Percentiles rank a stretch among this genome's conserved stretches.
Conservation (phyloP, 2,888 invertebrate genomes). For the Idaea aversata region DNA sequence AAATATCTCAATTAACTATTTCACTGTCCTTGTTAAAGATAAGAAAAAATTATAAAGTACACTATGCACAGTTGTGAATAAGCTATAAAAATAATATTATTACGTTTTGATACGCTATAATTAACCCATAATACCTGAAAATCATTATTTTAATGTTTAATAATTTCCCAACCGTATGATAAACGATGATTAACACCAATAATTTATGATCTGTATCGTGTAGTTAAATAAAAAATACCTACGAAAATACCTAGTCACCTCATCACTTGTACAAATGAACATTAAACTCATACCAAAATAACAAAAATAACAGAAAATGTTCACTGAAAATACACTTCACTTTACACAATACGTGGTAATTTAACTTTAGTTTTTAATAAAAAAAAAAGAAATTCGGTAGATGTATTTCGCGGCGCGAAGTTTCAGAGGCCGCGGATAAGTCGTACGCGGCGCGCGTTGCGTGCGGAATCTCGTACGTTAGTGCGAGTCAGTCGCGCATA, state of each 20-base stretch:
- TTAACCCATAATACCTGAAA: background rate
- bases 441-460: slow-evolving; percentile 62
- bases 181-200: slow-evolving; percentile 12
- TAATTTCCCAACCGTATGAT: background rate
- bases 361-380: background rate
- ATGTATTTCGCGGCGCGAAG: slow-evolving; percentile 62
- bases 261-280: slow-evolving; percentile 56
- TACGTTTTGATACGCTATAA: background rate
- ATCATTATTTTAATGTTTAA: background rate
- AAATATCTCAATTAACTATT: background rate
- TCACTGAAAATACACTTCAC: slow-evolving; percentile 28
- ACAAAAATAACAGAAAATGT: slow-evolving; percentile 16
- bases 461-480: slow-evolving; percentile 57
- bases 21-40: background rate
- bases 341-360: slow-evolving; percentile 39
- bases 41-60: background rate
- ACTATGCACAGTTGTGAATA: background rate
- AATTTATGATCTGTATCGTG: slow-evolving; percentile 14
- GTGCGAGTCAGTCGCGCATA: slow-evolving; percentile 57
- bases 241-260: slow-evolving; percentile 35
- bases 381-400: slow-evolving; percentile 34
- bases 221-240: slow-evolving; percentile 23
- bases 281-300: slow-evolving; percentile 51
- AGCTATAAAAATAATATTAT: background rate
- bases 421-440: slow-evolving; percentile 54